phyloP scores from a whole-genome alignment of 2,797 vertebrate genomes.

The Graptemys geographica region DNA sequence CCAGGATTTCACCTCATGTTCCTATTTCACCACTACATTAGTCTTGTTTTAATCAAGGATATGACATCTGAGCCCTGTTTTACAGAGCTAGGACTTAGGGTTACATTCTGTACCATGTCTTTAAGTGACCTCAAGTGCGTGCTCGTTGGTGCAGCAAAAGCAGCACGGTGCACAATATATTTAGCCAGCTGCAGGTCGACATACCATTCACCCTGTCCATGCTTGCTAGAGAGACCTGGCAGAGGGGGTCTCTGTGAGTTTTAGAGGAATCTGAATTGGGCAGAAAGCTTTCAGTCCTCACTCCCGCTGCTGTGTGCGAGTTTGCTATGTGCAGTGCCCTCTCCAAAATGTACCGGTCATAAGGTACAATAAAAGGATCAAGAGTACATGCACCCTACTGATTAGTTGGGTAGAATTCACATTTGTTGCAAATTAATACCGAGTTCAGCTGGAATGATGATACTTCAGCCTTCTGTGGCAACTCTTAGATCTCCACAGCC shows the following conservation, averaged over 20 bases:
- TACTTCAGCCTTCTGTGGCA: not conserved
- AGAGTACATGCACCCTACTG: not conserved
- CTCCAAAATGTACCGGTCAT: not conserved
- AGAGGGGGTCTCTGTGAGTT: not conserved
- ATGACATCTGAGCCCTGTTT: not conserved
- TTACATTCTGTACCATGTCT: not conserved
- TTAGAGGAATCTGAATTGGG: not conserved
- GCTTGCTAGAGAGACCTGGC: not conserved
- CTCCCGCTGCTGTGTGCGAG: rapidly evolving
- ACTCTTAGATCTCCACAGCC: not conserved
- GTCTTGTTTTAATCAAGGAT: not conserved
- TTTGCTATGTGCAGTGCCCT: not conserved
- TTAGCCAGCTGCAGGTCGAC: not conserved
- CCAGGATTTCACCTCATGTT: not conserved
- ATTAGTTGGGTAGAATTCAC: not conserved
- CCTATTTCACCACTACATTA: not conserved
- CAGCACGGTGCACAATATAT: not conserved
- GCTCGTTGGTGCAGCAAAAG: not conserved
- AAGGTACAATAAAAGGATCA: not conserved
- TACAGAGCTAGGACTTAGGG: not conserved
- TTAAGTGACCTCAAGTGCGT: not conserved
- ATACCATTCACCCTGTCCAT: not conserved
- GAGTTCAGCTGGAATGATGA: not conserved
- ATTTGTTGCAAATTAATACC: not conserved
- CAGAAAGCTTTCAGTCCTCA: not conserved